These are phyloP conservation scores for Caretta caretta DNA, from an alignment of 2,113 vertebrate species.

Conservation along the genomic window DNA sequence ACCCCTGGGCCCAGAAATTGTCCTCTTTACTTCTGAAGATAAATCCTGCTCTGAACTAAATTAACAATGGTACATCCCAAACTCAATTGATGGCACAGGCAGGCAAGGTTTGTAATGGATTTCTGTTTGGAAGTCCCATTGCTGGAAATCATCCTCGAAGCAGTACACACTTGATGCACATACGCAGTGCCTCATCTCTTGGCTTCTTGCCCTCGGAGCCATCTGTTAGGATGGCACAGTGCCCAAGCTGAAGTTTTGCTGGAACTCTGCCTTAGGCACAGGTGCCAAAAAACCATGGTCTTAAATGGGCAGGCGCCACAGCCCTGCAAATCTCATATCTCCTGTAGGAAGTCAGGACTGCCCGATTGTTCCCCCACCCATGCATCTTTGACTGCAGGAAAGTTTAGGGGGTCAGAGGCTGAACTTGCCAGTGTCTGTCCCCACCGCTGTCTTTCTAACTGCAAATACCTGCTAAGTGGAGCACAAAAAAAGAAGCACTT, in stretches of 20 bases:
- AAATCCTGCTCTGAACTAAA: rapidly evolving
- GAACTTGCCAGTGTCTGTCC: not conserved
- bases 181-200: not conserved
- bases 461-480: not conserved
- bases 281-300: conserved; percentile 11
- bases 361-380: not conserved
- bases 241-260: conserved; percentile 38
- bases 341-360: not conserved
- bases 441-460: not conserved
- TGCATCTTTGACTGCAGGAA: rapidly evolving
- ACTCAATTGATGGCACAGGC: rapidly evolving
- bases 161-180: not conserved
- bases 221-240: not conserved
- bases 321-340: not conserved
- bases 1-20: not conserved
- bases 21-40: not conserved
- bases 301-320: not conserved
- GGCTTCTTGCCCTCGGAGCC: not conserved
- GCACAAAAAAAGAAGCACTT: not conserved
- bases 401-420: not conserved
- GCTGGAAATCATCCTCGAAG: not conserved
- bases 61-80: rapidly evolving
- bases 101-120: rapidly evolving
- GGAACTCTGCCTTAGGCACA: conserved; percentile 39
- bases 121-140: not conserved